These are phyloP conservation scores for Tylochromis polylepis DNA, from an alignment of 2,113 vertebrate species.

Conservation along the genomic window DNA sequence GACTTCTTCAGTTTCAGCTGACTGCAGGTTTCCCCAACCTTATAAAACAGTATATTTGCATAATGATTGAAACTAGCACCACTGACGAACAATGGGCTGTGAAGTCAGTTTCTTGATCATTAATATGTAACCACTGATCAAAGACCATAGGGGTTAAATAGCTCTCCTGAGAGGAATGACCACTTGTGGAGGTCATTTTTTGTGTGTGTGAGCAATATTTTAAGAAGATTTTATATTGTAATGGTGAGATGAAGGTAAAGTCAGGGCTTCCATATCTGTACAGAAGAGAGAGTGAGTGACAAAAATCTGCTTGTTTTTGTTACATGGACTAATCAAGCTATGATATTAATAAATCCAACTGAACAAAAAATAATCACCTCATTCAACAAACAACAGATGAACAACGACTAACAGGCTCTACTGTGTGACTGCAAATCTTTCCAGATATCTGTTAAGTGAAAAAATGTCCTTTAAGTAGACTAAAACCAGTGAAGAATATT, in stretches of 20 bases:
- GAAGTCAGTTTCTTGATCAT: not conserved
- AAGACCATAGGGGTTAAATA: not conserved
- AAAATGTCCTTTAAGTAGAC: not conserved
- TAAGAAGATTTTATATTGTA: not conserved
- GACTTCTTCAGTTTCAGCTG: not conserved
- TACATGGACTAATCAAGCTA: not conserved
- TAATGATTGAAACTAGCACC: too few relatives aligned
- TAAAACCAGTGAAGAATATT: not conserved
- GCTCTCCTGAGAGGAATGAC: not conserved
- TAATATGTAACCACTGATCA: not conserved
- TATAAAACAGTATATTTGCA: not conserved
- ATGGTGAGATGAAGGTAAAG: not conserved
- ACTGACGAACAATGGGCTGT: not conserved
- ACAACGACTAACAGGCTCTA: not conserved
- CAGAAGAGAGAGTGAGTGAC: not conserved
- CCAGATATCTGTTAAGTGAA: not conserved
- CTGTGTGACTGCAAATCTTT: not conserved
- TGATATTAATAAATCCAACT: not conserved
- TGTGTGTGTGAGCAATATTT: not conserved
- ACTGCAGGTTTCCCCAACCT: not conserved
- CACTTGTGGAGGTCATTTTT: not conserved
- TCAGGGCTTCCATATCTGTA: not conserved
- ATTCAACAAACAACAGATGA: not conserved
- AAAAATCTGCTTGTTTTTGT: not conserved
- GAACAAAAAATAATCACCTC: not conserved